Base-by-base conservation (phyloP, 2,113 vertebrate species). In the Leptobrachium ailaonicum region DNA sequence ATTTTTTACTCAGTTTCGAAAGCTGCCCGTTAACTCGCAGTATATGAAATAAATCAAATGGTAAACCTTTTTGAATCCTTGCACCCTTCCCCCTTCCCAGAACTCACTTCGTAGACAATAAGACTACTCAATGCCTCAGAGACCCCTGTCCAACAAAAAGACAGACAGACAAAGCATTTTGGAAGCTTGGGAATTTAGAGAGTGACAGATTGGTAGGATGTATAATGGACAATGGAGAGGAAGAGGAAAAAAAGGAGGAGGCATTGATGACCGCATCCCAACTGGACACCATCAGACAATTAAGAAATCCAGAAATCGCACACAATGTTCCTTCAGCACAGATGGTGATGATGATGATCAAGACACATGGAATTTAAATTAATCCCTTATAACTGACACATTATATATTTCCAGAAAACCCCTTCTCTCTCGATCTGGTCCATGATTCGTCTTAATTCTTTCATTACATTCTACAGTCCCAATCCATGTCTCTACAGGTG, bases 201-300 rank as follows among this genome's bases (percentile, higher is more conserved):
- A 45, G 79, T 69, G 71, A 80, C 78, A 80, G 71, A 67, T 69
- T 53, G 20, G 60, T 20, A 72, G 72, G 70, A 50, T 62, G 42
- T 63, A 42, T 4, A 14, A 41, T 68, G 64, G 71, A 69, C 72
- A 81, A 41, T 10, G 56, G 50, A 50, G 20, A 14, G 47, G 73
- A 62, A 63, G 41, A 80, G 60, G 62, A n/a, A 14, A 12, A 45
- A n/a, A 45, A 42, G 42, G 47, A 71, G 32, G n/a, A 47, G 14
- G 44, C 4, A 50, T 11, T 43, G 41, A 11, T 43, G 10, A 54
- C 4, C 4, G 66, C 5, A 68, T 68, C 3, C 12, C 20, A 68
- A 11, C 20, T 32, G 64, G 41, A 43, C 32, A 4, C 3, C 40
- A 42, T 40, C 41, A 68, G 5, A 32, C 20, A 32, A 32, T 32